Conservation (phyloP, 2,113 vertebrate genomes). For the Bolborhynchus lineola region DNA sequence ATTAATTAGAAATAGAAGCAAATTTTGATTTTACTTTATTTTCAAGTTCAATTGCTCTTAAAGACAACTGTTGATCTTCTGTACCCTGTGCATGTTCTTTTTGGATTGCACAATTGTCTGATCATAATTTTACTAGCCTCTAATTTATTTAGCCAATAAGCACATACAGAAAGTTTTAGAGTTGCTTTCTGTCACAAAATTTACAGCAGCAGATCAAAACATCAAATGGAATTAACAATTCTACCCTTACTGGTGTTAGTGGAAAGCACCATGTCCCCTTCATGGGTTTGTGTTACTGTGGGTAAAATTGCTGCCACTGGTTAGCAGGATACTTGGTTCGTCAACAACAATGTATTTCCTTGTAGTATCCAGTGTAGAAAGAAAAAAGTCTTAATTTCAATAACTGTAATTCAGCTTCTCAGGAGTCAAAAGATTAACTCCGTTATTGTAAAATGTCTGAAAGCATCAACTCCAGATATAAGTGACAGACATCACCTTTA, state of each 20-base stretch:
- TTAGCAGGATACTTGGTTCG: neutral
- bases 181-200: neutral
- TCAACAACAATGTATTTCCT: neutral
- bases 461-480: neutral
- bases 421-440: neutral
- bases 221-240: neutral
- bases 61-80: neutral
- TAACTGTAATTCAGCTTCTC: neutral
- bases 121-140: neutral
- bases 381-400: neutral
- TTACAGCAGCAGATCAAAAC: neutral
- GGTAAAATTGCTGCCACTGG: neutral
- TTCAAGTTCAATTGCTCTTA: neutral
- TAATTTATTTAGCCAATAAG: neutral
- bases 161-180: neutral
- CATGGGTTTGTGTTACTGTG: neutral
- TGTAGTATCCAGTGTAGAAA: neutral
- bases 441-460: rapidly evolving
- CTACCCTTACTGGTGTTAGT: neutral
- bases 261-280: neutral
- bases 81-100: rapidly evolving
- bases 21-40: neutral
- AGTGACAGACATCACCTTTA: neutral
- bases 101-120: neutral
- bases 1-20: neutral